These are phyloP conservation scores for Eciton burchellii DNA, from an alignment of 1,140 invertebrate genomes.

Conservation along the genomic window DNA sequence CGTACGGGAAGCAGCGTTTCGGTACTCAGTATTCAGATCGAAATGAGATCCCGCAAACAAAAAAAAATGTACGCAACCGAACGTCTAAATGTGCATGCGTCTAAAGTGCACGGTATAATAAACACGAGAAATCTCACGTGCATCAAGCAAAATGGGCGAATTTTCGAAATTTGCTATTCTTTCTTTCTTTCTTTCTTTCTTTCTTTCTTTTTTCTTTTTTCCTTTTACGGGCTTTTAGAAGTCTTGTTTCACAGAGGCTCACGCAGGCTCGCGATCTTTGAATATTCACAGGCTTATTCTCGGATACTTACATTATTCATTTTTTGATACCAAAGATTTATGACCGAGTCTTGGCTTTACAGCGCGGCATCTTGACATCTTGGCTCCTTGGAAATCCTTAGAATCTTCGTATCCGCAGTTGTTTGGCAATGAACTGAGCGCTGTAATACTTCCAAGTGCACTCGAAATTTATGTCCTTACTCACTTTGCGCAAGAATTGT, in stretches of 20 bases:
- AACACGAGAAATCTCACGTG: background rate
- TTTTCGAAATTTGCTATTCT: background rate
- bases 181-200: no score
- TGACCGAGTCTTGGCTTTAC: background rate
- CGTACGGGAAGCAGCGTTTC: background rate
- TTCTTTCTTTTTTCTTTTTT: no score
- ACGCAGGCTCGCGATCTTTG: background rate
- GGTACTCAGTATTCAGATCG: no score
- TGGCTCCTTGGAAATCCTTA: background rate
- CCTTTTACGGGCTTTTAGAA: background rate
- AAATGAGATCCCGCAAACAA: background rate
- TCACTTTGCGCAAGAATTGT: background rate
- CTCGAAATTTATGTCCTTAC: background rate
- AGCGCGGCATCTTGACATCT: background rate
- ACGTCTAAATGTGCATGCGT: no score
- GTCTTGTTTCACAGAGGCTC: background rate
- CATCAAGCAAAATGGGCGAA: background rate
- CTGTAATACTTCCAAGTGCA: constrained; percentile 4
- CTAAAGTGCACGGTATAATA: background rate
- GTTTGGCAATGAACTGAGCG: constrained; percentile 15
- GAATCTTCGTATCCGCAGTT: background rate
- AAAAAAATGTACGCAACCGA: background rate
- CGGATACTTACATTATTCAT: constrained; percentile 26
- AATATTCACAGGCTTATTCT: background rate
- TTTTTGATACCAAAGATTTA: constrained; percentile 1